Base-by-base conservation (phyloP, 1,140 invertebrate species). In the Drosophila equinoxialis region DNA sequence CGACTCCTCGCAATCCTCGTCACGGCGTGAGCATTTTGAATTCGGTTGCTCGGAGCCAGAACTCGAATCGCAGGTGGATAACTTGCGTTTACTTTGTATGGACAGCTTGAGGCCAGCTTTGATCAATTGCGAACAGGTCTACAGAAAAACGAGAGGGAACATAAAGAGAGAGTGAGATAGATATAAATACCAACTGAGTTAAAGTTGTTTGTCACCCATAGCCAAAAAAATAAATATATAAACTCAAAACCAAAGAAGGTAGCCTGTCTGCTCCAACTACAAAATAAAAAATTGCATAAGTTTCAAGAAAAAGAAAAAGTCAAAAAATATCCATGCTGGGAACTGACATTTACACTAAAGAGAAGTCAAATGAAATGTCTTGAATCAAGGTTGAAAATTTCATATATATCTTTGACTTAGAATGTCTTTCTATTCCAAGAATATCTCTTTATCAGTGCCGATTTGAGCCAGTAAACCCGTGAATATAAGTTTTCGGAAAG, bases 41-140 rank as follows among this genome's bases (percentile, higher is more conserved):
- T 93, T 84, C 23, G 93, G 91, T 62, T 94, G 94, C 42, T 94
- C 94, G 8, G 92, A 90, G 71, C 93, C 94, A 14, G 86, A 90
- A 74, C 93, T 93, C 37, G 85, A 91, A 73, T 94, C 94, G 92
- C 94, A 95, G 65, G 94, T 94, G 42, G 94, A 94, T 84, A 94
- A 94, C 93, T 96, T 95, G 77, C 97, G 94, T 92, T 97, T 97
- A 61, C 96, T 96, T 92, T 98, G 96, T 81, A 98, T 96, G 73
- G 97, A 97, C 75, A 97, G 93, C 93, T 98, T 98, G 79, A 98
- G 94, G 79, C 94, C 96, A 92, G 93, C 97, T 93, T 98, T 98
- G 92, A 98, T 98, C 67, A 98, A 94, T 91, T 97, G 96, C 81
- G 97, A 97, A 90, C 97, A 96, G 54, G 96, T 97, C 93, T 97